phyloP scores from a whole-genome alignment of 2,888 invertebrate species.

The Perizoma flavofasciatum region DNA sequence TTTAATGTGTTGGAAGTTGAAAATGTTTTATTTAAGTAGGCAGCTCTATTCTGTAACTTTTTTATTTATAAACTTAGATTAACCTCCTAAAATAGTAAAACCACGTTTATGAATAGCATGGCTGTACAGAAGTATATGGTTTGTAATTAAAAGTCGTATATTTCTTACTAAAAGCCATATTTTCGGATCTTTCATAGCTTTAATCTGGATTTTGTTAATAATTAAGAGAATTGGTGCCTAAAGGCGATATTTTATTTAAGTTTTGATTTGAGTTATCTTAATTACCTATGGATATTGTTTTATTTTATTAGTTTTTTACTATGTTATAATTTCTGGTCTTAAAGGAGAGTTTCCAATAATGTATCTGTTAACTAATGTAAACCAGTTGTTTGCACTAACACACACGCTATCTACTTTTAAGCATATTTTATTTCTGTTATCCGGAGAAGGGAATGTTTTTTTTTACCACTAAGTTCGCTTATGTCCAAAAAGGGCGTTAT shows the following conservation, averaged over 20 bases:
- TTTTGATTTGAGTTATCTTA: neutral
- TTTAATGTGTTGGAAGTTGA: no score
- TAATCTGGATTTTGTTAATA: constrained; percentile 9
- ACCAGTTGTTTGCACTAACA: neutral
- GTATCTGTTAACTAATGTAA: neutral
- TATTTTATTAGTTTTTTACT: constrained; percentile 3
- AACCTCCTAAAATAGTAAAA: no score
- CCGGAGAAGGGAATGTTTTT: no score
- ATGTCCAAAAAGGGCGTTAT: no score
- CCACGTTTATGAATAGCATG: no score
- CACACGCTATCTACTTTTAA: no score
- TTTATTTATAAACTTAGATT: no score
- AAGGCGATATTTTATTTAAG: constrained; percentile 2
- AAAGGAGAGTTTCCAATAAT: neutral
- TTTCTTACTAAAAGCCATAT: constrained; percentile 12
- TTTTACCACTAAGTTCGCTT: no score
- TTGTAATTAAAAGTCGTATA: neutral
- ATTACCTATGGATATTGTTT: constrained; percentile 22
- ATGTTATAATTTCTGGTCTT: neutral
- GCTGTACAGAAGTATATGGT: neutral
- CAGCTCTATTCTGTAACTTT: no score
- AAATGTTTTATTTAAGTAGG: no score
- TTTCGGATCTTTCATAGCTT: constrained; percentile 16
- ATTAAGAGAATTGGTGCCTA: constrained; percentile 4
- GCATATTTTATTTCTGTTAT: no score